Conservation (phyloP, 2,797 vertebrate species). For the Catharus ustulatus region DNA sequence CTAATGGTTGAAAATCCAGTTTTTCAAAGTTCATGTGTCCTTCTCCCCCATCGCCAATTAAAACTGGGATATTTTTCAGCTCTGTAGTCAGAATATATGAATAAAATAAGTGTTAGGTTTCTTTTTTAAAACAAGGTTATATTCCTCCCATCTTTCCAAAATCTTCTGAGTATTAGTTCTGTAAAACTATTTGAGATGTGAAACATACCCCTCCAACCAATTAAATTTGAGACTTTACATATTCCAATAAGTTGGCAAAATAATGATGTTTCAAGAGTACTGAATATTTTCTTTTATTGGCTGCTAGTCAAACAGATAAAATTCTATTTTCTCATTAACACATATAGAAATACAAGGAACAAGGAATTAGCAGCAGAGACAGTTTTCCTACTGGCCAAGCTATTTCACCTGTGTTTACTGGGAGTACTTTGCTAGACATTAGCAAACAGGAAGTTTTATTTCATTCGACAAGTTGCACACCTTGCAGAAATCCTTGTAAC, state of each 20-base stretch:
- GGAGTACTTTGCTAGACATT: not conserved
- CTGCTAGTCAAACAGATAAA: not conserved
- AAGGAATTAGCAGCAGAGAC: not conserved
- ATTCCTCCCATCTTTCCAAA: not conserved
- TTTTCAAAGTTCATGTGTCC: not conserved
- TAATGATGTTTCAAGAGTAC: not conserved
- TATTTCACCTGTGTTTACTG: not conserved
- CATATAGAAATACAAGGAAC: not conserved
- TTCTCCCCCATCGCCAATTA: not conserved
- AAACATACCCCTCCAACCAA: not conserved
- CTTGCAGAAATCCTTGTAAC: constrained; percentile 41
- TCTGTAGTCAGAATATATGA: not conserved
- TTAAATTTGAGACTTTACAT: not conserved
- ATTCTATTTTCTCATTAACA: not conserved
- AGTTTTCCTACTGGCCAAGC: not conserved
- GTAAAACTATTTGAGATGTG: not conserved
- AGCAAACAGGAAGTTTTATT: constrained; percentile 4
- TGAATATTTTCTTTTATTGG: not conserved
- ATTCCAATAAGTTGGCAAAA: not conserved
- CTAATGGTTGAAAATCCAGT: not conserved
- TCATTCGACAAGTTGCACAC: not conserved
- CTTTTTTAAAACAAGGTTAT: not conserved
- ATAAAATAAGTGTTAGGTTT: not conserved
- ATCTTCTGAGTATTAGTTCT: not conserved
- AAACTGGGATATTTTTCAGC: not conserved